phyloP scores from a whole-genome alignment of 2,113 vertebrate species.

The Tachuris rubrigastra region DNA sequence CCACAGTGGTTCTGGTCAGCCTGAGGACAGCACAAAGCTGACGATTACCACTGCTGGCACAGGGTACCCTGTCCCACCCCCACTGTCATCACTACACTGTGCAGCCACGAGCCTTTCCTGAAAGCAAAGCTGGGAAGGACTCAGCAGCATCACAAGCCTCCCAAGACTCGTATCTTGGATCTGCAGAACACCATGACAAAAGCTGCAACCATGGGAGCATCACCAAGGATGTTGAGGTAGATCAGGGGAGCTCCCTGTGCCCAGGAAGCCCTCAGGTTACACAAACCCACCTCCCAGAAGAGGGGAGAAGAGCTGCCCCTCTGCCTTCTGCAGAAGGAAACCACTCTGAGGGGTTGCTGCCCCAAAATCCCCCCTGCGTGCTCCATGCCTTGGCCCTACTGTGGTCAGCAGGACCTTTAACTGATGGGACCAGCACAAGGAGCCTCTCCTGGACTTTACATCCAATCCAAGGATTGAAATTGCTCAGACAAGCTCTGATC shows the following conservation, averaged over 20 bases:
- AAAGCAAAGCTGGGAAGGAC: neutral
- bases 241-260: neutral
- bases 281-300: neutral
- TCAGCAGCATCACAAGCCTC: neutral
- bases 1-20: neutral
- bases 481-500: neutral
- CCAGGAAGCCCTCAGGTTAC: neutral
- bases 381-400: accelerated
- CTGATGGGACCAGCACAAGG: accelerated
- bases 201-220: accelerated
- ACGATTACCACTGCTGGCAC: neutral
- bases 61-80: neutral
- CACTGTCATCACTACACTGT: accelerated
- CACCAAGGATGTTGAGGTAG: neutral
- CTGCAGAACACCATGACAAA: neutral
- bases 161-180: accelerated
- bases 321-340: neutral
- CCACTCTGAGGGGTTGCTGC: neutral
- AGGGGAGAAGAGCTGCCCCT: neutral
- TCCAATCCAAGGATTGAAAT: neutral
- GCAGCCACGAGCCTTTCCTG: neutral
- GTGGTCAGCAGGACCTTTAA: neutral
- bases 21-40: accelerated
- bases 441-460: accelerated
- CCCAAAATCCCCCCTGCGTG: neutral